These are phyloP conservation scores for Euplagia quadripunctaria DNA, from an alignment of 2,888 invertebrate genomes.

Conservation along the genomic window DNA sequence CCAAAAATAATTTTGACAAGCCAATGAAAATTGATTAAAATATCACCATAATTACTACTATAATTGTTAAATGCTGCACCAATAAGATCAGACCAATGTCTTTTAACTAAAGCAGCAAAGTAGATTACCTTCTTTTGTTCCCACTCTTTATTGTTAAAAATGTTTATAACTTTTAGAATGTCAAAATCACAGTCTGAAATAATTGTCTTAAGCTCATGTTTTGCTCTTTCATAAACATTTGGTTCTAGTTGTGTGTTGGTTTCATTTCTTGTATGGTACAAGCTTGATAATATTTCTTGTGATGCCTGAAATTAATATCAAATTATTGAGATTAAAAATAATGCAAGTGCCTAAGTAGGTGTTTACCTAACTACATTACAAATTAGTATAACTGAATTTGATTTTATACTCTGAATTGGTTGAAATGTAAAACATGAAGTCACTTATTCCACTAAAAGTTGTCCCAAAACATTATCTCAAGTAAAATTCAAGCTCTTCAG, in stretches of 20 bases:
- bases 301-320: constrained; percentile 55
- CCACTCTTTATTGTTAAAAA: constrained; percentile 52
- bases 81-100: constrained; percentile 58
- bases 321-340: background rate
- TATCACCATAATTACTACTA: constrained; percentile 66
- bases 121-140: constrained; percentile 53
- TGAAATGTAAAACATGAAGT: too few relatives aligned
- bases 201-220: constrained; percentile 59
- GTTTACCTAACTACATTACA: too few relatives aligned
- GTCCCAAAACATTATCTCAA: too few relatives aligned
- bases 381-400: too few relatives aligned
- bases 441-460: too few relatives aligned
- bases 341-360: background rate
- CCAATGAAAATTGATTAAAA: constrained; percentile 69
- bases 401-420: too few relatives aligned
- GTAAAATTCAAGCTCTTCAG: too few relatives aligned
- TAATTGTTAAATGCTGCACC: constrained; percentile 59
- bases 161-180: constrained; percentile 48
- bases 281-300: constrained; percentile 55
- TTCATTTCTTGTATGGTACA: constrained; percentile 46
- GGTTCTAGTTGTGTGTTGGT: constrained; percentile 28
- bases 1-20: constrained; percentile 69
- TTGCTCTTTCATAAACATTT: constrained; percentile 47
- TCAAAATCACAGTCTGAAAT: constrained; percentile 59
- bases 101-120: constrained; percentile 55